Percentiles rank a stretch among this genome's conserved stretches.
Evolutionary conservation across 2,888 invertebrate species (phyloP).

Genomic region (Parthenolecanium corni): DNA sequence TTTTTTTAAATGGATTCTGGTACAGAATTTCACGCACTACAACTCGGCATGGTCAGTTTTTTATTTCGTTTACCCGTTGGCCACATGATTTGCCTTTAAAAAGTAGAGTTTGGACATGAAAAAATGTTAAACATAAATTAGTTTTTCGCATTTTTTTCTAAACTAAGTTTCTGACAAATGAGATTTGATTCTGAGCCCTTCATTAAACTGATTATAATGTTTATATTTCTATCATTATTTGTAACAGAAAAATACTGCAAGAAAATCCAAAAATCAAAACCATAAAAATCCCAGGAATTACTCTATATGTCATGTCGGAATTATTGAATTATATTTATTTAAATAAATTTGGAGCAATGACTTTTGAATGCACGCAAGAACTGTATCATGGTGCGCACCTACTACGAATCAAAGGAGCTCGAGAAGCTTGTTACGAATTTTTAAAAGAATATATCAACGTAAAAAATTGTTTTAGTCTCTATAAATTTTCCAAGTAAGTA

Average conservation of each 20-base stretch:
- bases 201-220: too few relatives aligned
- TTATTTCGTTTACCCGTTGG: too few relatives aligned
- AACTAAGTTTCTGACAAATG: too few relatives aligned
- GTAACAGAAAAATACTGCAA: slow-evolving; percentile 2
- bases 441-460: slow-evolving; percentile 16
- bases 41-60: too few relatives aligned
- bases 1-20: too few relatives aligned
- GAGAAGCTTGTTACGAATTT: slow-evolving; percentile 14
- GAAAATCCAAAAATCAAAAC: slow-evolving; percentile 2
- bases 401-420: slow-evolving; percentile 22
- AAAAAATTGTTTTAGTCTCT: slow-evolving; percentile 11
- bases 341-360: slow-evolving; percentile 19
- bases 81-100: too few relatives aligned
- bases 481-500: slow-evolving; percentile 16
- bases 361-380: slow-evolving; percentile 22
- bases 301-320: slow-evolving; percentile 15
- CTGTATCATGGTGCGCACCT: slow-evolving; percentile 18
- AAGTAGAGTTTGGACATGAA: too few relatives aligned
- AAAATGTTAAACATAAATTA: too few relatives aligned
- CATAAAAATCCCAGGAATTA: neutral
- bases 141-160: too few relatives aligned
- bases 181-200: too few relatives aligned
- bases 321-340: slow-evolving; percentile 21
- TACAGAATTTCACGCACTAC: too few relatives aligned
- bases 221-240: too few relatives aligned